Evolutionary conservation across 2,113 vertebrate species (phyloP).

Genomic region (Pelusios castaneus): DNA sequence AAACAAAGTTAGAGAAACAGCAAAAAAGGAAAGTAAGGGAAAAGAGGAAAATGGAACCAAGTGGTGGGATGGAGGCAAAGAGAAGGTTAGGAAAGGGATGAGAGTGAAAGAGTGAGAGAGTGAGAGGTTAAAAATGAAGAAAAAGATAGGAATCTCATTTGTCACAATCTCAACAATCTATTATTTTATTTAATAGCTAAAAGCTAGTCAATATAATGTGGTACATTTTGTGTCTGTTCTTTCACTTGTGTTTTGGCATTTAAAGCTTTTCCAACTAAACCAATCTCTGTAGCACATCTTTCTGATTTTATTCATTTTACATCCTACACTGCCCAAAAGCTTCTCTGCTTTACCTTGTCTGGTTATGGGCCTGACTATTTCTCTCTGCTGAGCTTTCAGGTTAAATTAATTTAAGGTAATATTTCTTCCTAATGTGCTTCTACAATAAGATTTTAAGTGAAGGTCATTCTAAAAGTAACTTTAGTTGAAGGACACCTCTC

Average conservation of each 20-base stretch:
- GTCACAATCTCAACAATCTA: background rate
- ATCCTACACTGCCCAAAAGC: background rate
- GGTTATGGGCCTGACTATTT: constrained; percentile 2
- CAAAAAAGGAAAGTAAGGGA: background rate
- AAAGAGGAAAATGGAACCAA: background rate
- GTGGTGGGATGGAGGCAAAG: background rate
- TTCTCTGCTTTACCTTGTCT: constrained; percentile 23
- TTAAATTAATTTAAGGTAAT: constrained; percentile 51
- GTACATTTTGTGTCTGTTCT: background rate
- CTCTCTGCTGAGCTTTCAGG: constrained; percentile 41
- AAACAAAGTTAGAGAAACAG: background rate
- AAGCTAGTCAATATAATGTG: background rate
- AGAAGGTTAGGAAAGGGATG: background rate
- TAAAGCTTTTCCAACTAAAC: background rate
- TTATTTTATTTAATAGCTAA: background rate
- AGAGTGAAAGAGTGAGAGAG: no score
- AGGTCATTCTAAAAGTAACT: constrained; percentile 57
- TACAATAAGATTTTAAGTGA: constrained; percentile 36
- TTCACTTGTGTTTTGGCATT: rapidly evolving
- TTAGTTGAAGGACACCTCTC: constrained; percentile 5
- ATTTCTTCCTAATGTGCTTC: constrained; percentile 51
- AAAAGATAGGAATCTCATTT: background rate
- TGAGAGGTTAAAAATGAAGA: background rate
- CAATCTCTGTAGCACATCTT: background rate
- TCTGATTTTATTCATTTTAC: background rate